A percentile compares a stretch with the other conserved stretches of the same genome.
These are phyloP conservation scores for Petrocephalus schoutedeni DNA, from an alignment of 2,797 vertebrate genomes.

Conservation along the genomic window DNA sequence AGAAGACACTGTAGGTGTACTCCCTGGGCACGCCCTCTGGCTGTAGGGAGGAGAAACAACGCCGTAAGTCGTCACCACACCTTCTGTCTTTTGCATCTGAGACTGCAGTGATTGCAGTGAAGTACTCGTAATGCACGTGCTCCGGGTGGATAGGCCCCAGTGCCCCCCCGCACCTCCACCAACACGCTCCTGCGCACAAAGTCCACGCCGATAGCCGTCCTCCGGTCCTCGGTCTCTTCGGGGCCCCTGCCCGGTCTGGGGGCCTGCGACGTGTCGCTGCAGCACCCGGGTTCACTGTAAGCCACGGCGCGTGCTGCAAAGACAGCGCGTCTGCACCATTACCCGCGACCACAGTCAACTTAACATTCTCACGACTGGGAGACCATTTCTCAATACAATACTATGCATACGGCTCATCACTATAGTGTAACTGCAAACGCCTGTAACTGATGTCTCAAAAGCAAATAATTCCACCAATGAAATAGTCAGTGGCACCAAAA, in stretches of 20 bases:
- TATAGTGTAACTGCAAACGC: neutral
- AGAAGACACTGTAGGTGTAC: constrained; percentile 91
- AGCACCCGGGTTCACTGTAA: constrained; percentile 73
- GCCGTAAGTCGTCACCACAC: neutral
- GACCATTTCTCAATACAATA: neutral
- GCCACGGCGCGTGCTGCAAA: constrained; percentile 78
- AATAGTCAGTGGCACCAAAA: neutral
- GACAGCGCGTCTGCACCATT: neutral
- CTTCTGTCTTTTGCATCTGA: neutral
- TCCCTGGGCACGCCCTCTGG: constrained; percentile 82
- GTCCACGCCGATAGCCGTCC: constrained; percentile 64
- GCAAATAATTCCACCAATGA: neutral
- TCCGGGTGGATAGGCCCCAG: neutral
- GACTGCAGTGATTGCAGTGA: neutral
- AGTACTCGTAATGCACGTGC: neutral
- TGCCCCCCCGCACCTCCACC: constrained; percentile 69
- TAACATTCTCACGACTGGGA: neutral
- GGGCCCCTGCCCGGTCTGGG: constrained; percentile 57
- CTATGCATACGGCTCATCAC: neutral
- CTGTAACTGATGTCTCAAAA: neutral
- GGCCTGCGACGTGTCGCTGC: constrained; percentile 64
- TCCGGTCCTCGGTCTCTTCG: constrained; percentile 65
- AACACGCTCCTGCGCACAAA: constrained; percentile 73
- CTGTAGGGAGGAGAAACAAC: constrained; percentile 50
- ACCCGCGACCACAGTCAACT: neutral